Evolutionary conservation across 1,140 invertebrate genomes (phyloP), one percentile per base, ranked within the genome.

Genomic region (Sarcophaga bullata): DNA sequence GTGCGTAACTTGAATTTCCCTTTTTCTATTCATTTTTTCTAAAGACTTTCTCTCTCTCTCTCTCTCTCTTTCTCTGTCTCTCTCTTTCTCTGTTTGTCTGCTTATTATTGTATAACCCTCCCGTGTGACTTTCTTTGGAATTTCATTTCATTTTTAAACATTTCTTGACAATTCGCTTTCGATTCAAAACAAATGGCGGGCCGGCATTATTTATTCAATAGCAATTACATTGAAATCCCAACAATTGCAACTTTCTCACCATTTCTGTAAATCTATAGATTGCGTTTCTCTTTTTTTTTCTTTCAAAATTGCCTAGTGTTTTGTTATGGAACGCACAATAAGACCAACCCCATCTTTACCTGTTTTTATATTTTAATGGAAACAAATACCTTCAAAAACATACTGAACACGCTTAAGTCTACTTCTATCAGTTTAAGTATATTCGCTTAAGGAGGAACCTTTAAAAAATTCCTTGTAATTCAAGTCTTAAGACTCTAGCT

Each of bases 141-240:
- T 37, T 54, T 83, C 15, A 37, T 81, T 78, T 73, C 49, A 82
- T 19, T 47, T 84, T 49, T 81, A 47, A 25, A 9, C 11, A 19
- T 62, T 17, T 78, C 75, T 19, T 50, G 75, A 78, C 75, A 78
- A 78, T 78, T 80, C 11, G 48, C 76, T 82, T 80, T 81, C 80
- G 84, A 85, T 83, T 83, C 83, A 83, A n/a, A 85, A 84, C 85
- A 86, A 83, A 84, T 84, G 86, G 85, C 83, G 25, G 25, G 25
- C 25, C 25, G 25, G 25, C 25, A 37, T 75, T 50, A 73, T 81
- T 17, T 68, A 13, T 37, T 46, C 54, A 68, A 68, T 68, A 68
- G 19, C 19, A 68, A 68, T 58, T 58, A 58, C n/a, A n/a, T 58
- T 58, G 54, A 58, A 58, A 58, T 58, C 15, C 15, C 11, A 58